Evolutionary conservation across 2,888 invertebrate genomes (phyloP).

Genomic region (Anticlea derivata): DNA sequence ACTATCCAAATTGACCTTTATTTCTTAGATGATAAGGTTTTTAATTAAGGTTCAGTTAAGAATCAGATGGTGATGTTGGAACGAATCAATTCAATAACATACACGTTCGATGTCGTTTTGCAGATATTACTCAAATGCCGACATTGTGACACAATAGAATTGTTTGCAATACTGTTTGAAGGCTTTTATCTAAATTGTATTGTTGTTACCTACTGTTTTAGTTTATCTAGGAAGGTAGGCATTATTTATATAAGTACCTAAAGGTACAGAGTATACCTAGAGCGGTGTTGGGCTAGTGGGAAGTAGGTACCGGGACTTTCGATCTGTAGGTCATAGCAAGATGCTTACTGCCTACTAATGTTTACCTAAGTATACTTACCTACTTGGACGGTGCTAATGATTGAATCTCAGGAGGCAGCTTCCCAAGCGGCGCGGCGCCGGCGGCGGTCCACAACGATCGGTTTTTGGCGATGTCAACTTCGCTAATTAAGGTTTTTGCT

Average conservation of each 20-base stretch:
- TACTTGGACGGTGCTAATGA: neutral
- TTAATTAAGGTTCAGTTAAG: conserved; percentile 40
- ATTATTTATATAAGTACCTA: too few species aligned
- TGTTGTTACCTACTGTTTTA: neutral
- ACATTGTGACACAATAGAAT: conserved; percentile 41
- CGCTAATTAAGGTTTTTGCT: conserved; percentile 24
- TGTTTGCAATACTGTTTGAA: conserved; percentile 26
- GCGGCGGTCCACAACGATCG: conserved; percentile 12
- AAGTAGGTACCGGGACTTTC: too few species aligned
- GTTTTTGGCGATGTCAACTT: conserved; percentile 28
- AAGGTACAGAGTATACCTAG: too few species aligned
- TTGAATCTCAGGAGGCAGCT: neutral
- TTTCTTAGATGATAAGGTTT: conserved; percentile 6
- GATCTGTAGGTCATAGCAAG: too few species aligned
- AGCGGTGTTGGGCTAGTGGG: too few species aligned
- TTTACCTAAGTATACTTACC: too few species aligned
- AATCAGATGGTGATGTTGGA: conserved; percentile 49
- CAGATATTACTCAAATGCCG: conserved; percentile 56
- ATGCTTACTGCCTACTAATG: too few species aligned
- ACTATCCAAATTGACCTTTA: conserved; percentile 34
- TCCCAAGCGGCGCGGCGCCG: neutral
- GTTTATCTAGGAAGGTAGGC: too few species aligned
- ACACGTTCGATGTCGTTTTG: conserved; percentile 65
- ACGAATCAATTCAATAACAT: conserved; percentile 74
- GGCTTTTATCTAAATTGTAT: conserved; percentile 21